These are phyloP conservation scores for Desoria tigrina DNA, from an alignment of 2,888 invertebrate genomes.

Conservation along the genomic window DNA sequence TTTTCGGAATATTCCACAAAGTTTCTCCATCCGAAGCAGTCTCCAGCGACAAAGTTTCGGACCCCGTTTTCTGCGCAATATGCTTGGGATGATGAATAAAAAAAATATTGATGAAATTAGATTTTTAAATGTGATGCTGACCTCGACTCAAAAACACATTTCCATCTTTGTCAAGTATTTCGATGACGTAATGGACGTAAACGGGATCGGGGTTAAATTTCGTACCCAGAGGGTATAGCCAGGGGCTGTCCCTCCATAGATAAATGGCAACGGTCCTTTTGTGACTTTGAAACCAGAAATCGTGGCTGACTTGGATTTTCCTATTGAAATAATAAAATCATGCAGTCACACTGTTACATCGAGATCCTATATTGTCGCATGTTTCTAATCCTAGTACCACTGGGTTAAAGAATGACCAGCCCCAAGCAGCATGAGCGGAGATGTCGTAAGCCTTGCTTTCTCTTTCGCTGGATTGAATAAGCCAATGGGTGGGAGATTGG, in stretches of 20 bases:
- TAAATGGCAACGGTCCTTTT: not conserved
- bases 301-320: not conserved
- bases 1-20: not conserved
- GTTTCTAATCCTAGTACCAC: too few relatives aligned
- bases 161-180: slow-evolving; percentile 1
- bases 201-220: not conserved
- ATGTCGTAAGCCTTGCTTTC: not conserved
- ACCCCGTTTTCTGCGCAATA: not conserved
- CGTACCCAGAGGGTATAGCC: too few relatives aligned
- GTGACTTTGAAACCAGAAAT: not conserved
- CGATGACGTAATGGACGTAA: not conserved
- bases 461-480: not conserved
- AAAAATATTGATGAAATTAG: too few relatives aligned
- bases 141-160: not conserved
- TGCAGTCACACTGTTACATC: too few relatives aligned
- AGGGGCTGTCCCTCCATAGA: slow-evolving; percentile 1
- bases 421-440: not conserved
- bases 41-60: not conserved
- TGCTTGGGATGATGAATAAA: too few relatives aligned
- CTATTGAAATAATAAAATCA: too few relatives aligned
- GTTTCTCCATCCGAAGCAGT: not conserved
- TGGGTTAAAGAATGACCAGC: not conserved
- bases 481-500: not conserved
- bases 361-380: too few relatives aligned
- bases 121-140: not conserved